Base-by-base conservation (phyloP, 2,888 invertebrate species). In the Caenorhabditis sulstoni region DNA sequence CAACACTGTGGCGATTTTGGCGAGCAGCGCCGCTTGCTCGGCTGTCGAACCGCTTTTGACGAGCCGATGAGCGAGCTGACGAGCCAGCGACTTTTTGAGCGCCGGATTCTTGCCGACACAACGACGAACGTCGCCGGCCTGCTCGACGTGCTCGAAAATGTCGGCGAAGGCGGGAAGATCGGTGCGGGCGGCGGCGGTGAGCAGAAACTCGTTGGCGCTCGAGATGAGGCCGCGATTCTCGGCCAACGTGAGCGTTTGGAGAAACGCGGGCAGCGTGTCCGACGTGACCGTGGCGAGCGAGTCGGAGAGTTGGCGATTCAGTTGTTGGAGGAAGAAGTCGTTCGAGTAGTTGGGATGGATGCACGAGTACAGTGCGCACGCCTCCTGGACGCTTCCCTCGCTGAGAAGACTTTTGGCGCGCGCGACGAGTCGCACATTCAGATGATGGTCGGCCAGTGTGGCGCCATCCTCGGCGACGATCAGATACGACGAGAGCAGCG, bases 401-500 rank as follows among this genome's bases (percentile, higher is more conserved):
- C 62, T 57, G 5, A 75, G 55, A n/a, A 80, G 55, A 62, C 75
- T 71, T 55, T 76, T 75, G 5, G 75, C 41, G 16, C 62, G 52
- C 12, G 75, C 70, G 11, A 80, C 61, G 39, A 80, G 61, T 1
- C 59, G 16, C 9, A 52, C 0, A 52, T 80, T 80, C 5, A 71
- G 45, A 3, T 52, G 39, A 18, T 64, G 62, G 12, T 80, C 80
- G 3, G 45, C 29, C 1, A 80, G 62, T 39, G 65, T 65, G 0
- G 45, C 37, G 4, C 70, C 70, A 29, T 61, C 50, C 49, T 75
- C 71, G 11, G 66, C 47, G n/a, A 80, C 35, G 2, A 62, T 53
- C 20, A 80, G 61, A 29, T 80, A 80, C 5, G 75, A 57, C 5
- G 80, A 80, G 3, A 80, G 62, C 22, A 80, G 55, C 29, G 75